phyloP scores from a whole-genome alignment of 2,888 invertebrate genomes.

The Hartigia nigra region DNA sequence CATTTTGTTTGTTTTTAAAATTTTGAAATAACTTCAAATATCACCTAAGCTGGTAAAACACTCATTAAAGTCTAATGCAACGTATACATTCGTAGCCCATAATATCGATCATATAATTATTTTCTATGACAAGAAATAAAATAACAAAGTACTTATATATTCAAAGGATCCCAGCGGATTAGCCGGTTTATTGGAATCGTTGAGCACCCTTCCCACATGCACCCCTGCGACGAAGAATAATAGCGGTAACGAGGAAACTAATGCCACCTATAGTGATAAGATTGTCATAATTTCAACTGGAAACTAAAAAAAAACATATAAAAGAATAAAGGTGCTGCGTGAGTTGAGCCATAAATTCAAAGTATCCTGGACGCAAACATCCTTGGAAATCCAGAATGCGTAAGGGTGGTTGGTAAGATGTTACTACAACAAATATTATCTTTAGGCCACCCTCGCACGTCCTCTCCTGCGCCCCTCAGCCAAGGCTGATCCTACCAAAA shows the following conservation, averaged over 20 bases:
- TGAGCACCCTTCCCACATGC: not conserved
- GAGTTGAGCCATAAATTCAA: not conserved
- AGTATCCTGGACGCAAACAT: not conserved
- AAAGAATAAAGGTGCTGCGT: not conserved
- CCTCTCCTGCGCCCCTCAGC: not conserved
- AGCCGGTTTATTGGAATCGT: not conserved
- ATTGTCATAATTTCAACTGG: not conserved
- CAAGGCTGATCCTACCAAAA: not conserved
- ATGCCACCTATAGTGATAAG: not conserved
- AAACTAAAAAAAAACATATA: not conserved
- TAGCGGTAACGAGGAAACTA: not conserved
- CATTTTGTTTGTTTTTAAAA: not conserved
- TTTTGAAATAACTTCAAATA: not conserved
- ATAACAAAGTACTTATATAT: not conserved
- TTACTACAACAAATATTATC: slow-evolving; percentile 19
- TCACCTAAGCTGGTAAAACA: not conserved
- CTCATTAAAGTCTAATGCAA: too few species aligned
- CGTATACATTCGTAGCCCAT: too few species aligned
- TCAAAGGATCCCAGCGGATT: not conserved
- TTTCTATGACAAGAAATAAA: not conserved
- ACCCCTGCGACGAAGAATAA: not conserved
- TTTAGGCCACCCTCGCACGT: slow-evolving; percentile 1
- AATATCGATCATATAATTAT: not conserved
- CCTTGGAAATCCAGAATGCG: slow-evolving; percentile 9
- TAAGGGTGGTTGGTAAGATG: slow-evolving; percentile 11